Evolutionary conservation across 2,888 invertebrate genomes (phyloP).

Genomic region (Cryptosula pallasiana): DNA sequence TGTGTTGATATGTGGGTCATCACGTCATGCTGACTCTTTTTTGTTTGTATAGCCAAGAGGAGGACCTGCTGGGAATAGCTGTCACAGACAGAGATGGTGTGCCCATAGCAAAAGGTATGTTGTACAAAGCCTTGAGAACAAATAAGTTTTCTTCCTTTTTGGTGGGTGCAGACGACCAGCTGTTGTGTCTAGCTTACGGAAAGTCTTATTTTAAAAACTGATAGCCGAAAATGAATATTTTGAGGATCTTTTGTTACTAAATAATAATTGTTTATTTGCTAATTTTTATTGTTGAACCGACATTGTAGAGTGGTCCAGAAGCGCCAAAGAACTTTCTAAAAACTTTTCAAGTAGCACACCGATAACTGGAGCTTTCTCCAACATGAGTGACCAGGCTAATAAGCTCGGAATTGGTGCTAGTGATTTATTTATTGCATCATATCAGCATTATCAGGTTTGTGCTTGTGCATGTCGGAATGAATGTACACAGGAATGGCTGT

Average conservation of each 20-base stretch:
- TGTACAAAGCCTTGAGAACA: too few relatives aligned
- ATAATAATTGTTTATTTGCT: too few relatives aligned
- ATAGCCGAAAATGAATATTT: too few relatives aligned
- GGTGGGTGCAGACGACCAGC: too few relatives aligned
- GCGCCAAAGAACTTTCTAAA: not conserved
- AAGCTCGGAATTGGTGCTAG: slow-evolving; percentile 16
- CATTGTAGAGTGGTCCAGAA: slow-evolving; percentile 1
- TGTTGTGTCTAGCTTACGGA: too few relatives aligned
- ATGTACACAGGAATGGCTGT: too few relatives aligned
- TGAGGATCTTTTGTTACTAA: too few relatives aligned
- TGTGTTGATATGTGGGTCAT: too few relatives aligned
- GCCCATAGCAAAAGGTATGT: slow-evolving; percentile 8
- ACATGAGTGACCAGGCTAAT: slow-evolving; percentile 16
- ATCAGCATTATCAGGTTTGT: slow-evolving; percentile 13
- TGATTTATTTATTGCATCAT: slow-evolving; percentile 7
- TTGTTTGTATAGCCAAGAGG: not conserved
- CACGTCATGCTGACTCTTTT: too few relatives aligned
- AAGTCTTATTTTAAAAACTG: too few relatives aligned
- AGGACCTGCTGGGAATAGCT: not conserved
- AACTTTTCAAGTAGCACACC: not conserved
- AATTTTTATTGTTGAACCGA: too few relatives aligned
- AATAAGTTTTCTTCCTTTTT: too few relatives aligned
- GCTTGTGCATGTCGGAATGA: not conserved
- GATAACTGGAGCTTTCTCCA: not conserved
- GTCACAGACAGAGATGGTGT: slow-evolving; percentile 17